These are phyloP conservation scores for Oxyscelio sp. DNA, from an alignment of 2,888 invertebrate species.

Conservation along the genomic window DNA sequence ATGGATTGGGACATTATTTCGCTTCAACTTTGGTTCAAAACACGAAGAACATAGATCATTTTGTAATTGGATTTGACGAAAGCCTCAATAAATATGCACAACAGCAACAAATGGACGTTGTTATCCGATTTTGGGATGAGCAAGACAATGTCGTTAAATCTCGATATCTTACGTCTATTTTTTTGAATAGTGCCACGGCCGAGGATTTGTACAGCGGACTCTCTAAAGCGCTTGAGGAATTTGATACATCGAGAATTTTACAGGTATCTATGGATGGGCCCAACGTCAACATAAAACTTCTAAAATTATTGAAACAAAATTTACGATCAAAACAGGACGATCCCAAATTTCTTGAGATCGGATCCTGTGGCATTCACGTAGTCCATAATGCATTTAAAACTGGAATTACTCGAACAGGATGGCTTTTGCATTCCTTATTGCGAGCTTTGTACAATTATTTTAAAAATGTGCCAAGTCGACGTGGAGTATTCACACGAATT, in stretches of 20 bases:
- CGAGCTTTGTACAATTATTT: conserved; percentile 78
- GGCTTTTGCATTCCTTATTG: background rate
- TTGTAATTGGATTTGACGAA: conserved; percentile 75
- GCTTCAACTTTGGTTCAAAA: conserved; percentile 43
- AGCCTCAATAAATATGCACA: conserved; percentile 75
- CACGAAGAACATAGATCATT: conserved; percentile 23
- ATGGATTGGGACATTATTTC: conserved; percentile 72
- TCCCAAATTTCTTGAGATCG: background rate
- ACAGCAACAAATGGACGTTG: conserved; percentile 79
- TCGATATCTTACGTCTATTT: conserved; percentile 77
- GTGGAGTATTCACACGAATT: conserved; percentile 6
- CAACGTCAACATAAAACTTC: conserved; percentile 57
- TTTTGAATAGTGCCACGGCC: conserved; percentile 70
- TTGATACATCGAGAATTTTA: conserved; percentile 58
- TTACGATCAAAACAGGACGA: conserved; percentile 51
- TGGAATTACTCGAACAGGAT: no score
- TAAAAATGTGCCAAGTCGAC: conserved; percentile 77
- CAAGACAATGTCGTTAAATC: conserved; percentile 59
- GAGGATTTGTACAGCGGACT: conserved; percentile 73
- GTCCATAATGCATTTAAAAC: no score
- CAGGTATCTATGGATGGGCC: conserved; percentile 75
- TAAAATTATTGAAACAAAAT: conserved; percentile 11
- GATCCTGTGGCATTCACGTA: background rate
- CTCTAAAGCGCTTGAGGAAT: conserved; percentile 10
- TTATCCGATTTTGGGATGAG: conserved; percentile 77